Base-by-base conservation (phyloP, 1,140 invertebrate species). In the Euglossa dilemma region DNA sequence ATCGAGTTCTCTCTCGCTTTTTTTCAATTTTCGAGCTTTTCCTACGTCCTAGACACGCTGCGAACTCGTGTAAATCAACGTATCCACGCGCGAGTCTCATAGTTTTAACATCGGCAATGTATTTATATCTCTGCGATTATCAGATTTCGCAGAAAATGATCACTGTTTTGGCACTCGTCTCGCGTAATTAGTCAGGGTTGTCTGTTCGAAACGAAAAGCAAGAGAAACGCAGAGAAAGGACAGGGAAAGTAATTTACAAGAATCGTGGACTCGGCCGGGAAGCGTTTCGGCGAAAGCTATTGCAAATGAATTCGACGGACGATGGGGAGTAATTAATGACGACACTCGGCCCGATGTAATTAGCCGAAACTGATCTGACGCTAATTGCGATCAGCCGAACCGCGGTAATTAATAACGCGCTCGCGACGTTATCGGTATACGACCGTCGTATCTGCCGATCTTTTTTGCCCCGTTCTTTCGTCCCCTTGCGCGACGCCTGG, bases 311-410 rank as follows among this genome's bases (percentile, higher is more conserved):
- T 50, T n/a, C 36, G 28, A 71, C n/a, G 57, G 23, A 64, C 43
- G 61, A 50, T 28, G 70, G 61, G 57, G 20, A 50, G 81, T 92
- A 93, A 93, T 93, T 93, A 93, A 93, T 91, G 90, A 90, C 81
- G 84, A 59, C 64, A 78, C 77, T 50, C 59, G 84, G 77, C 83
- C 89, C 87, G 83, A 80, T 67, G 89, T 89, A 93, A 93, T 93
- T 93, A 93, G 93, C 90, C 88, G 87, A 90, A 89, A 93, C 86
- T 87, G 92, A 93, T 93, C 91, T 86, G 86, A 89, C 87, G 90
- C 90, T 93, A 93, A 93, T 93, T 93, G 88, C 91, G 90, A 93
- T 92, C 90, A 92, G 88, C 87, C 90, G 86, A 90, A 91, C 90
- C 78, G 61, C 75, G 90, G 87, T 92, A 91, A 93, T 93, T 93